Evolutionary conservation across 1,140 invertebrate species (phyloP).

Genomic region (Drosophila nikananu): DNA sequence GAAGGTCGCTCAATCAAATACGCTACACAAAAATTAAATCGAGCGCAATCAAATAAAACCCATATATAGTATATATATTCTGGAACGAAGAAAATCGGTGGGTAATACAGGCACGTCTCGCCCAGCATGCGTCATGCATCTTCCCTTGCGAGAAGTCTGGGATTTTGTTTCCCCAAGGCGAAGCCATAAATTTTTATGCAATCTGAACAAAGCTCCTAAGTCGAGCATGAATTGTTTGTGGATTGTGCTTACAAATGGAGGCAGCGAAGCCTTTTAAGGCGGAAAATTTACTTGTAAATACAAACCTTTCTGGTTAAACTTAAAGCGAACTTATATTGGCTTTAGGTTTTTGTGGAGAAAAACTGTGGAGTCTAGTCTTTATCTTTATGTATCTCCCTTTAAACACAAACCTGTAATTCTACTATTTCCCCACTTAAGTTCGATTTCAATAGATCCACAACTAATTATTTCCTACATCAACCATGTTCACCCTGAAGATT

Average conservation of each 20-base stretch:
- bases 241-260: not conserved
- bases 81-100: constrained; percentile 22
- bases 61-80: not conserved
- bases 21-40: constrained; percentile 51
- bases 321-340: not conserved
- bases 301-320: not conserved
- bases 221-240: constrained; percentile 12
- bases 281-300: not conserved
- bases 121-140: constrained; percentile 17
- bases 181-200: constrained; percentile 21
- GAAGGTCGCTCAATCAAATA: constrained; percentile 42
- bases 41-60: constrained; percentile 35
- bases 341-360: too few relatives aligned
- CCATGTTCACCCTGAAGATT: constrained; percentile 3
- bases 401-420: too few relatives aligned
- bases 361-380: not conserved
- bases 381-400: too few relatives aligned
- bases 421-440: not conserved
- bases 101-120: constrained; percentile 58
- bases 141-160: not conserved
- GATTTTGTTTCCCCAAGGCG: constrained; percentile 10
- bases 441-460: not conserved
- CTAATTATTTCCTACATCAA: not conserved
- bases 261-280: not conserved
- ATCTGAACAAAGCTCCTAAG: constrained; percentile 27